A percentile compares a stretch with the other conserved stretches of the same genome.
Evolutionary conservation across 2,888 invertebrate species (phyloP).

Genomic region (Euspilapteryx auroguttella): DNA sequence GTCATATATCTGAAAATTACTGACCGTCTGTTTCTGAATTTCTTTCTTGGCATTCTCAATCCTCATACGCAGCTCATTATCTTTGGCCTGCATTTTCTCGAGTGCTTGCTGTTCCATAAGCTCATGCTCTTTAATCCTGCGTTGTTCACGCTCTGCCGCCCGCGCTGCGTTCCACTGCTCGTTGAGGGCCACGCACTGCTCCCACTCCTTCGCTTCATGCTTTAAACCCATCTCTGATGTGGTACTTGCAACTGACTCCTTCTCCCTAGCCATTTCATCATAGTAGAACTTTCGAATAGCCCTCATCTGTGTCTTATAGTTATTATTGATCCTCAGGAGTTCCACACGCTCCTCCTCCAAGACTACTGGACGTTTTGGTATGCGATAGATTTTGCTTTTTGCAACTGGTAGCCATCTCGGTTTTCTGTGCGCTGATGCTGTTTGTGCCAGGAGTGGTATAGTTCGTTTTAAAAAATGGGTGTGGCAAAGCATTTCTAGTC

Average conservation of each 20-base stretch:
- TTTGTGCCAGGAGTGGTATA: conserved; percentile 30
- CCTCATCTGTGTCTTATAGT: conserved; percentile 67
- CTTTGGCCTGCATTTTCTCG: conserved; percentile 33
- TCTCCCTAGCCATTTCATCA: conserved; percentile 52
- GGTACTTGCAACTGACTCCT: conserved; percentile 49
- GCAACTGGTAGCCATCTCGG: conserved; percentile 81
- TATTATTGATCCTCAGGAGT: conserved; percentile 66
- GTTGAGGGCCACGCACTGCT: conserved; percentile 62
- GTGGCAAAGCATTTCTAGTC: too few species aligned
- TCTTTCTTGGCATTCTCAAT: conserved; percentile 49
- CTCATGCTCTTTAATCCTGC: conserved; percentile 51
- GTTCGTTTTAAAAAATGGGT: conserved; percentile 32
- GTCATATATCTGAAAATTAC: too few species aligned
- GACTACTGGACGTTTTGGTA: conserved; percentile 63
- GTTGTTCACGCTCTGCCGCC: conserved; percentile 58
- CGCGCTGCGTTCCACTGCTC: conserved; percentile 72
- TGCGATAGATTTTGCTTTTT: conserved; percentile 74
- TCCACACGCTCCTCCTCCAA: conserved; percentile 68
- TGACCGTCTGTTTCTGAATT: too few species aligned
- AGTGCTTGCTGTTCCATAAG: conserved; percentile 47
- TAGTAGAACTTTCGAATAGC: conserved; percentile 54
- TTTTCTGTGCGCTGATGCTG: conserved; percentile 61
- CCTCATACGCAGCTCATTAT: conserved; percentile 20
- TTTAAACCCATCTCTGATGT: conserved; percentile 57
- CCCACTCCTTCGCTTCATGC: conserved; percentile 66